Base-by-base conservation (phyloP, 2,113 vertebrate species). In the Barnardius zonarius region DNA sequence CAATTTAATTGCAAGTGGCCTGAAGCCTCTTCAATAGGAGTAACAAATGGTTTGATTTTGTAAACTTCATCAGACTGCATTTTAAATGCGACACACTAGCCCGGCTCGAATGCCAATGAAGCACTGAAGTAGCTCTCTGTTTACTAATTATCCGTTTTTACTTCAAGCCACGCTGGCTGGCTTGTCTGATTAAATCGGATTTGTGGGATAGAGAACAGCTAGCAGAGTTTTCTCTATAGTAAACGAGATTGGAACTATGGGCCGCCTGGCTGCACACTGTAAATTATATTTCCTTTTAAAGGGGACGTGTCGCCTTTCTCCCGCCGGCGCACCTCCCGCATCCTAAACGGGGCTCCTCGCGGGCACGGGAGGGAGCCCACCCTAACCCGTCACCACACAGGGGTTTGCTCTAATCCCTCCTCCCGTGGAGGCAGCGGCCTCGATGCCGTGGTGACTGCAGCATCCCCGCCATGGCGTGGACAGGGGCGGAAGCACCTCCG, bases 1-100 rank as follows among this genome's bases (percentile, higher is more conserved):
- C 99, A 99, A 99, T 99, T 99, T 99, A 99, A 99, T 99, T 99
- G 99, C 99, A 99, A 99, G 99, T 99, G 99, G 99, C 99, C 99
- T 98, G 98, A 99, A 99, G 99, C 99, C 99, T 99, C 99, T 99
- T 99, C 99, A 99, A 99, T 99, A 99, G 99, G 98, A 99, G 99
- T 99, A 99, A 99, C 99, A 99, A 99, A 99, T 99, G 99, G 99
- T 99, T 99, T 99, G 99, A 99, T 99, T 99, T 99, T 99, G 99
- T 99, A 99, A 99, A 99, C 99, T 99, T 99, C 99, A 99, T 99
- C 99, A 99, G 99, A 98, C 99, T 99, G 99, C 99, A 99, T 99
- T 99, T 99, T 99, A 99, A 99, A 99, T 99, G 99, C 98, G 99
- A 99, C 99, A 99, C 99, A 99, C 99, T 99, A 98, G 99, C 99